Evolutionary conservation across 2,888 invertebrate species (phyloP).

Genomic region (Spisula solida): DNA sequence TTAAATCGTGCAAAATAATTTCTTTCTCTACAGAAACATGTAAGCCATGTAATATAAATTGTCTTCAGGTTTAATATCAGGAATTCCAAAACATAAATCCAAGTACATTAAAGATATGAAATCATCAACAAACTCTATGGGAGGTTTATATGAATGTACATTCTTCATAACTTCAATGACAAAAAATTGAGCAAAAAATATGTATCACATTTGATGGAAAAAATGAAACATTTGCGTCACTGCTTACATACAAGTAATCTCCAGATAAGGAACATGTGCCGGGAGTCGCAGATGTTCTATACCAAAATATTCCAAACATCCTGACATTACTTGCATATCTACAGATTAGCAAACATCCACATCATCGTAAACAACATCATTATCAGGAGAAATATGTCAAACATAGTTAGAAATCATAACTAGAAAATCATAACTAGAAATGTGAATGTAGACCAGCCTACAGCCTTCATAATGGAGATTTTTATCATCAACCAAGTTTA

Average conservation of each 20-base stretch:
- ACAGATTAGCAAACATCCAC: constrained; percentile 8
- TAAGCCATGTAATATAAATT: too few species aligned
- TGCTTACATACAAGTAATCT: neutral
- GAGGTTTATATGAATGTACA: neutral
- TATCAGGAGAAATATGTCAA: constrained; percentile 8
- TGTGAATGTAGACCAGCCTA: neutral
- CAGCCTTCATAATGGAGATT: neutral
- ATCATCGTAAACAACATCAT: neutral
- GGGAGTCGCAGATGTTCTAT: neutral
- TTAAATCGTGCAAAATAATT: too few species aligned
- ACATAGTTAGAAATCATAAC: neutral
- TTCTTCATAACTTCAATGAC: too few species aligned
- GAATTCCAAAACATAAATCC: neutral
- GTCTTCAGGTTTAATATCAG: neutral
- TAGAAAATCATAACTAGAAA: neutral
- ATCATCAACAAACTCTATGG: neutral
- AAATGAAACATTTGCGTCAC: neutral
- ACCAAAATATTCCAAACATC: neutral
- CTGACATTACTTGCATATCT: neutral
- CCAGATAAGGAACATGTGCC: constrained; percentile 1
- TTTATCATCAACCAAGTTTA: neutral
- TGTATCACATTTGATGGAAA: neutral
- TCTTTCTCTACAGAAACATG: too few species aligned
- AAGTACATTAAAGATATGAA: neutral
- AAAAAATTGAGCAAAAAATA: neutral